Evolutionary conservation across 2,888 invertebrate species (phyloP), one percentile per base, ranked within the genome.

Genomic region (Baccha elongata): DNA sequence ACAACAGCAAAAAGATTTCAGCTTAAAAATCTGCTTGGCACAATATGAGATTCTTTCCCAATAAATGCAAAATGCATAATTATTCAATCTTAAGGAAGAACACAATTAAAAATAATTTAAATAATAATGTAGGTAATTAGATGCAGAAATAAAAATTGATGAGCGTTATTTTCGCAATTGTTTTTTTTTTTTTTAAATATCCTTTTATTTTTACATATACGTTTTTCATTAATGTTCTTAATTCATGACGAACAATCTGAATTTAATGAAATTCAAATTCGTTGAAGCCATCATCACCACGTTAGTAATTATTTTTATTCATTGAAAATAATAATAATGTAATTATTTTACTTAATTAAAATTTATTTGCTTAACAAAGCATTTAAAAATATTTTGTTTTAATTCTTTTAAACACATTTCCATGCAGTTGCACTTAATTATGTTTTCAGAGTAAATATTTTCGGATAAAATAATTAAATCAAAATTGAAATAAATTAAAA

Each of bases 301-400:
- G 15, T 23, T 55, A 37, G 37, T 55, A 13, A 37, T 32, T 53
- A n/a, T 17, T 17, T 23, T 23, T 15, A 21, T 55, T 37, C 21
- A n/a, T 40, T 55, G 21, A 2, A 21, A 37, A 37, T 37, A 15
- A 2, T 37, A 37, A 37, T 37, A 15, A 29, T 52, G n/a, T 29
- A 29, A 29, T 52, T n/a, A 52, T 52, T 17, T 26, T 7, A 32
- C 32, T 17, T 32, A 19, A n/a, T 53, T 15, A 17, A 17, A 53
- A 53, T 19, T 17, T 35, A 53, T 35, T 53, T 53, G 52, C 52
- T 53, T 53, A 53, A 35, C 52, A 32, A 53, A 53, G 32, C 52
- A 53, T 11, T 19, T 7, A 17, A 53, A 15, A 19, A 7, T 17
- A 11, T 53, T 53, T 19, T 19, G 19, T n/a, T 53, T 53, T n/a